These are phyloP conservation scores for Hirundo rustica DNA, from an alignment of 2,797 vertebrate genomes.

Conservation along the genomic window DNA sequence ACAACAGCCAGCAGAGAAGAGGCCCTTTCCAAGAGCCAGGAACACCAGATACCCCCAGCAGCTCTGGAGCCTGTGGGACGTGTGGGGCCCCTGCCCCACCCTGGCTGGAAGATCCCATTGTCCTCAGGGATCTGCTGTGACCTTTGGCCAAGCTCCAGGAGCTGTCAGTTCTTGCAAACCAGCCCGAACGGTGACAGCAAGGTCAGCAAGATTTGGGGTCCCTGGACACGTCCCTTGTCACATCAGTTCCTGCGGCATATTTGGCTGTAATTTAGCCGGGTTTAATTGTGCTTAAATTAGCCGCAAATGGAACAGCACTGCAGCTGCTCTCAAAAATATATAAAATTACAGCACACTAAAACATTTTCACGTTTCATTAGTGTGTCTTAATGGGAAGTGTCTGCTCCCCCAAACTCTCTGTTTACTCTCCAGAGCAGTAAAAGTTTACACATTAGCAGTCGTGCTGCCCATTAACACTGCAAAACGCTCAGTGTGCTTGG, in stretches of 20 bases:
- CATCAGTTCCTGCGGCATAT: neutral
- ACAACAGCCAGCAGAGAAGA: neutral
- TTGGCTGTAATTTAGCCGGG: constrained; percentile 23
- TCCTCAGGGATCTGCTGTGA: neutral
- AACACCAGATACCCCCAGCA: neutral
- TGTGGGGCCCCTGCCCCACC: rapidly evolving
- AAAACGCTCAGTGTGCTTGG: rapidly evolving
- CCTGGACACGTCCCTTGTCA: neutral
- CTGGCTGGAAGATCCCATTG: rapidly evolving
- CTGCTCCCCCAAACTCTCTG: constrained; percentile 26
- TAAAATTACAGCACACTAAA: constrained; percentile 42
- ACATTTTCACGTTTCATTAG: constrained; percentile 67
- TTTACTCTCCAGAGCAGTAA: neutral
- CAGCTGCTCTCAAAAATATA: constrained; percentile 37
- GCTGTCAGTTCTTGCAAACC: neutral
- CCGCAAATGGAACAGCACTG: neutral
- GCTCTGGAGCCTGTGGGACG: rapidly evolving
- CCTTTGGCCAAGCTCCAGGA: rapidly evolving
- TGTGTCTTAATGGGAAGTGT: constrained; percentile 41
- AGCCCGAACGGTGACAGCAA: rapidly evolving
- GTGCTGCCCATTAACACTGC: neutral
- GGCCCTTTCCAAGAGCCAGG: rapidly evolving
- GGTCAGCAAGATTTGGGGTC: neutral
- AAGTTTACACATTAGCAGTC: neutral
- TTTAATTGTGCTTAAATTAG: constrained; percentile 67